phyloP scores from a whole-genome alignment of 2,888 invertebrate species.

The Mimachlamys varia region DNA sequence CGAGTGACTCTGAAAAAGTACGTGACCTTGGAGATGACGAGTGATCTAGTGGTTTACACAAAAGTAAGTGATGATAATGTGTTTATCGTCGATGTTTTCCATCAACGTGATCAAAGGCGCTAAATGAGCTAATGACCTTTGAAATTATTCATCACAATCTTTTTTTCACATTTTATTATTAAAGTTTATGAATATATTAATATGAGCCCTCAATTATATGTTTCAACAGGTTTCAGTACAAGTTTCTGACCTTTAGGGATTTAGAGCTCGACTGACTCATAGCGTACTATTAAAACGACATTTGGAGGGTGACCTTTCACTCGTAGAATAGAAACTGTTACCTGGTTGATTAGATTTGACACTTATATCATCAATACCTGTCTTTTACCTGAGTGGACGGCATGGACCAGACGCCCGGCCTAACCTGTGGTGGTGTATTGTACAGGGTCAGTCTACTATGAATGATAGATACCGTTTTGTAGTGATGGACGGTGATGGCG shows the following conservation, averaged over 20 bases:
- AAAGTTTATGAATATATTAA: background rate
- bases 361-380: conserved; percentile 32
- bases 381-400: background rate
- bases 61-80: background rate
- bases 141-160: background rate
- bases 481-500: conserved; percentile 14
- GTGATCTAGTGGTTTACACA: no score
- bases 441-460: background rate
- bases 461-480: conserved; percentile 27
- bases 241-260: background rate
- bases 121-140: no score
- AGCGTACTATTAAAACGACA: conserved; percentile 25
- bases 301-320: background rate
- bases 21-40: no score
- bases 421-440: background rate
- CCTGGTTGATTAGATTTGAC: conserved; percentile 23
- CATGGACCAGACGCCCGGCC: background rate
- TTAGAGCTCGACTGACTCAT: background rate
- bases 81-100: background rate
- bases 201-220: background rate
- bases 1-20: no score
- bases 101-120: background rate
- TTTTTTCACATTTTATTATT: background rate
- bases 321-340: background rate
- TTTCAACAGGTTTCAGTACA: background rate